These are phyloP conservation scores for Thermophis baileyi DNA, from an alignment of 2,113 vertebrate genomes.

Conservation along the genomic window DNA sequence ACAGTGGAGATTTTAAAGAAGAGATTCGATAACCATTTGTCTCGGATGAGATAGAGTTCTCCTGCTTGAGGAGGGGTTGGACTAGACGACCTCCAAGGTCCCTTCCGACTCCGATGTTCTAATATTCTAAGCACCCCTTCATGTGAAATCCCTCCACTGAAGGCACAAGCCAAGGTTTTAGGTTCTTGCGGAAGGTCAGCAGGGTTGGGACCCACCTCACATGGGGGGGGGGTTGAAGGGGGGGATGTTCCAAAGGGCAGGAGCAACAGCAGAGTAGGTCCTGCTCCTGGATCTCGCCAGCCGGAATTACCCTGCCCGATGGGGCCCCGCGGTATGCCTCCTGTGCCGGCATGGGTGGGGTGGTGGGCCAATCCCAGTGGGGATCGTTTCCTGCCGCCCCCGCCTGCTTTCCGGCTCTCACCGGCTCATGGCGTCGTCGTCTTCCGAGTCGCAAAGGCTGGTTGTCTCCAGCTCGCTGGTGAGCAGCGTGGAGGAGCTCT, in stretches of 20 bases:
- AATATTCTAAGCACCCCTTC: too few relatives aligned
- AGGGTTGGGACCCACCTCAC: neutral
- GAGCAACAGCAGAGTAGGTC: neutral
- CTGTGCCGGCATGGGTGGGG: neutral
- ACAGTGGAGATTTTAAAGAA: too few relatives aligned
- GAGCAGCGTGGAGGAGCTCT: slow-evolving; percentile 86
- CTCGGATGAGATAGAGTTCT: too few relatives aligned
- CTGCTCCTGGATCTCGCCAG: too few relatives aligned
- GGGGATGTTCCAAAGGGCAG: too few relatives aligned
- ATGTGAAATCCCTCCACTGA: neutral
- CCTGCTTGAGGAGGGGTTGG: too few relatives aligned
- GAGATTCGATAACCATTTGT: too few relatives aligned
- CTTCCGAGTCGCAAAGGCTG: slow-evolving; percentile 91
- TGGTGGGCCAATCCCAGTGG: neutral
- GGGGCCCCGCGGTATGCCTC: too few relatives aligned
- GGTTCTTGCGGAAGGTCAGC: too few relatives aligned
- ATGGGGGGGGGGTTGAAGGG: too few relatives aligned
- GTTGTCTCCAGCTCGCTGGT: slow-evolving; percentile 93
- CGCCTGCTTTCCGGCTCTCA: slow-evolving; percentile 33
- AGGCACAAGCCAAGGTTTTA: too few relatives aligned
- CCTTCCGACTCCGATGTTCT: neutral
- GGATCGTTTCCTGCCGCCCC: fast-evolving
- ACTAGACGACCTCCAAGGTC: neutral
- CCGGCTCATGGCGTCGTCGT: slow-evolving; percentile 93
- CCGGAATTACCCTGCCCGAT: neutral